These are phyloP conservation scores for Gambusia yucatana DNA, from an alignment of 2,797 vertebrate genomes.

Conservation along the genomic window DNA sequence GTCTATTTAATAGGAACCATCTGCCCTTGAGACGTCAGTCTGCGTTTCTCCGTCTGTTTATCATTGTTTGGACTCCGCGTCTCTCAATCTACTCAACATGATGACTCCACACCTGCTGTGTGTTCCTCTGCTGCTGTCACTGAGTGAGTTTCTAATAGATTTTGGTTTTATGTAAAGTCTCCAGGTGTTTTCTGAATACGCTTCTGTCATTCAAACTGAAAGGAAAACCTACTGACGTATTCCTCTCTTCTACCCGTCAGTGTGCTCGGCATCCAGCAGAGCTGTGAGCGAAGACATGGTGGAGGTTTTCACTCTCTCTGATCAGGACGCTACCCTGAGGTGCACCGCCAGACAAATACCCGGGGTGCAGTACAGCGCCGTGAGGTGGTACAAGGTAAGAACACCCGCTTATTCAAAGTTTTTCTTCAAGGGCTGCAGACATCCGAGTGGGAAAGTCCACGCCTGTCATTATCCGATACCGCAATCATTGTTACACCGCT, in stretches of 20 bases:
- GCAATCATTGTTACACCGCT: neutral
- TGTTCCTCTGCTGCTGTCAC: neutral
- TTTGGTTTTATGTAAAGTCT: neutral
- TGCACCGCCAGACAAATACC: slow-evolving; percentile 46
- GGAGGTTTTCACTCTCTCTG: rapidly evolving
- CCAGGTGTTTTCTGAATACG: too few species aligned
- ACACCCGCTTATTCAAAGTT: neutral
- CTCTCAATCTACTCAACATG: neutral
- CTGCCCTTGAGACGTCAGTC: neutral
- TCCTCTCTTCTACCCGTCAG: neutral
- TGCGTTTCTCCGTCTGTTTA: neutral
- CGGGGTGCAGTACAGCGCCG: slow-evolving; percentile 53
- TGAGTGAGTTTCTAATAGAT: slow-evolving; percentile 7
- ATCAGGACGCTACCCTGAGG: slow-evolving; percentile 1
- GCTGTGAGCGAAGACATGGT: rapidly evolving
- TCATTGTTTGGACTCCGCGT: neutral
- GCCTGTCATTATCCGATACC: neutral
- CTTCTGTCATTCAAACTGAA: neutral
- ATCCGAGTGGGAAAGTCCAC: neutral
- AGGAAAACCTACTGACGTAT: neutral
- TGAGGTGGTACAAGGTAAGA: slow-evolving; percentile 77
- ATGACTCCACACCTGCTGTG: neutral
- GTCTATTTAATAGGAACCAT: too few species aligned
- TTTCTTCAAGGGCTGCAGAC: neutral
- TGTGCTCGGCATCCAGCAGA: rapidly evolving